phyloP scores from a whole-genome alignment of 2,888 invertebrate species.

The Drosophila koepferae region DNA sequence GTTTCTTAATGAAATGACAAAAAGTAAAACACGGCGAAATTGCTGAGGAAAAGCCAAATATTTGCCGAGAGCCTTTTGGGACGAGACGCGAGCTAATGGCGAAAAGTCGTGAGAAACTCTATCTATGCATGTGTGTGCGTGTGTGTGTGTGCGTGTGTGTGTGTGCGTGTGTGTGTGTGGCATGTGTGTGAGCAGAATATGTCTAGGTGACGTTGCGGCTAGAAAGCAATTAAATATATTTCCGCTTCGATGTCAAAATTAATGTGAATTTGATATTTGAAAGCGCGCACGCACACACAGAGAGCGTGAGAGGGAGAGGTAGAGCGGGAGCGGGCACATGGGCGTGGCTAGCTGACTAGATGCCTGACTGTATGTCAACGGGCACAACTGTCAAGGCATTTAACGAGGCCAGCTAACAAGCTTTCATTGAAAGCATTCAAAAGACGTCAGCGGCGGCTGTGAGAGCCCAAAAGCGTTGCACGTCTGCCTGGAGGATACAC shows the following conservation, averaged over 20 bases:
- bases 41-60: constrained; percentile 61
- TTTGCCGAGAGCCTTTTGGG: constrained; percentile 56
- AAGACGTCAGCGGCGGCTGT: constrained; percentile 14
- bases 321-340: constrained; percentile 9
- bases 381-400: constrained; percentile 50
- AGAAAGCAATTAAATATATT: constrained; percentile 80
- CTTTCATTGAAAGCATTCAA: constrained; percentile 41
- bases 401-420: constrained; percentile 44
- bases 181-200: constrained; percentile 13
- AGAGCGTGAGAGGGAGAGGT: background rate
- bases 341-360: constrained; percentile 58
- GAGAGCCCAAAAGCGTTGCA: constrained; percentile 41
- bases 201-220: constrained; percentile 39
- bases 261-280: constrained; percentile 80
- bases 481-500: constrained; percentile 57
- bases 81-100: constrained; percentile 54
- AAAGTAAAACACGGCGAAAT: constrained; percentile 71
- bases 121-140: constrained; percentile 9
- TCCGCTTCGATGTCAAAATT: constrained; percentile 79
- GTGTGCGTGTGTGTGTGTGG: constrained; percentile 9
- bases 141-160: constrained; percentile 13
- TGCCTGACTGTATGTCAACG: constrained; percentile 58
- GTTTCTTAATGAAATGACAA: constrained; percentile 70
- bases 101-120: constrained; percentile 50
- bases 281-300: constrained; percentile 58